Conservation (phyloP, 1,140 invertebrate genomes). For the Pseudachorutes palmiensis region DNA sequence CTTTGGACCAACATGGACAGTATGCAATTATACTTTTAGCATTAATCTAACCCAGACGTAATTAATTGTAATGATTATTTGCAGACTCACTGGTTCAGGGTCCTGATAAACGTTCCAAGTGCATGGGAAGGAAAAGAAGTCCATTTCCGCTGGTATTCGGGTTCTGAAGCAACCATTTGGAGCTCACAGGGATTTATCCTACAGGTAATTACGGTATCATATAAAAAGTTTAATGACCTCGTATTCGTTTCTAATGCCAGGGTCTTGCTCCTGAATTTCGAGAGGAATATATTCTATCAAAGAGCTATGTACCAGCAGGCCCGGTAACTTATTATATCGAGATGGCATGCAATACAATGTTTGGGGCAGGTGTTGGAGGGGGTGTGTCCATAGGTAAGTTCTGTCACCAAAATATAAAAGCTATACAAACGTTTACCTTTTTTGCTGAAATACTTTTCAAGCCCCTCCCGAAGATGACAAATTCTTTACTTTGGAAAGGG, state of each 20-base stretch:
- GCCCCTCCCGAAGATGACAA: conserved; percentile 43
- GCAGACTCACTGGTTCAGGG: conserved; percentile 50
- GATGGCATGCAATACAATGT: neutral
- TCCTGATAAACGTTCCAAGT: conserved; percentile 39
- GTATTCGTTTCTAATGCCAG: neutral
- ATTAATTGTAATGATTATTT: no score
- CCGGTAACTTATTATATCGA: neutral
- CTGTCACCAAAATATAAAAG: neutral
- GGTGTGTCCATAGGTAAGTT: conserved; percentile 8
- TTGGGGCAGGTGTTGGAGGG: neutral
- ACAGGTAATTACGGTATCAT: conserved; percentile 34
- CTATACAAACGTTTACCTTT: neutral
- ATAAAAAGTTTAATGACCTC: neutral
- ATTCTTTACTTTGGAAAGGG: conserved; percentile 43
- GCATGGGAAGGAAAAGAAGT: conserved; percentile 42
- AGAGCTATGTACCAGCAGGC: neutral
- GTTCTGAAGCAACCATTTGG: conserved; percentile 41
- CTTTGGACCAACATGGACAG: conserved; percentile 50
- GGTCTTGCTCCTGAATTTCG: neutral
- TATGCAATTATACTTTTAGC: no score
- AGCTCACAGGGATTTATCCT: conserved; percentile 37
- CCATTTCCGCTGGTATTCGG: conserved; percentile 42
- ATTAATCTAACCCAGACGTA: no score
- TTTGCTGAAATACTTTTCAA: conserved; percentile 15
- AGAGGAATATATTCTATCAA: neutral